Evolutionary conservation across 2,113 vertebrate species (phyloP).

Genomic region (Toxostoma redivivum): DNA sequence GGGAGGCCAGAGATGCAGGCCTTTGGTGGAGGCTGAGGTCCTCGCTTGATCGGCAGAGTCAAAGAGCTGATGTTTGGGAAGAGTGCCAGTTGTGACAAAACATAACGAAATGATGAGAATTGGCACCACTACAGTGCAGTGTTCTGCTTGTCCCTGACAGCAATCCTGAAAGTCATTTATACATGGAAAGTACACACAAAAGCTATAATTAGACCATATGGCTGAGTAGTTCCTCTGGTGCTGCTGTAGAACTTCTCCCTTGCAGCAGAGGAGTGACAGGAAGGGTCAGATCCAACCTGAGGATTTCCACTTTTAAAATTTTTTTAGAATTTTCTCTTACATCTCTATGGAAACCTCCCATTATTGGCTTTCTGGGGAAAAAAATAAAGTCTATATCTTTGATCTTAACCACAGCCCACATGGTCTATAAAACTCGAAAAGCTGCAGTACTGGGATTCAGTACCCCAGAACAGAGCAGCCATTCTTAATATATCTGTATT

Average conservation of each 20-base stretch:
- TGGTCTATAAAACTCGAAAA: not conserved
- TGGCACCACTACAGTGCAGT: not conserved
- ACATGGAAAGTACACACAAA: not conserved
- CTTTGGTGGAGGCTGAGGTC: not conserved
- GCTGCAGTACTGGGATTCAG: not conserved
- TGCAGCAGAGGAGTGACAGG: not conserved
- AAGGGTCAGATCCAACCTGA: not conserved
- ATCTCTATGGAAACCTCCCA: not conserved
- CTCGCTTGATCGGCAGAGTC: accelerated
- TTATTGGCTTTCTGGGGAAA: not conserved
- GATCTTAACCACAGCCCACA: slow-evolving; percentile 7
- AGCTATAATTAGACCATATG: slow-evolving; percentile 1
- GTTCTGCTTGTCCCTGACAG: not conserved
- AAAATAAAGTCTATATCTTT: not conserved
- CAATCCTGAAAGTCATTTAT: slow-evolving; percentile 1
- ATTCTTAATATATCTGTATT: not conserved
- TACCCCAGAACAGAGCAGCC: not conserved
- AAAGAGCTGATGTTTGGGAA: not conserved
- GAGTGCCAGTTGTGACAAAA: not conserved
- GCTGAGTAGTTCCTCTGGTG: not conserved
- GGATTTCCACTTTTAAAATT: not conserved
- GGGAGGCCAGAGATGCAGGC: not conserved
- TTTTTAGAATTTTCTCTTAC: not conserved
- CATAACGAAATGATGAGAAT: not conserved
- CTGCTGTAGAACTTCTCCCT: not conserved